Base-by-base conservation (phyloP, 2,113 vertebrate genomes). In the Pardalotus punctatus region DNA sequence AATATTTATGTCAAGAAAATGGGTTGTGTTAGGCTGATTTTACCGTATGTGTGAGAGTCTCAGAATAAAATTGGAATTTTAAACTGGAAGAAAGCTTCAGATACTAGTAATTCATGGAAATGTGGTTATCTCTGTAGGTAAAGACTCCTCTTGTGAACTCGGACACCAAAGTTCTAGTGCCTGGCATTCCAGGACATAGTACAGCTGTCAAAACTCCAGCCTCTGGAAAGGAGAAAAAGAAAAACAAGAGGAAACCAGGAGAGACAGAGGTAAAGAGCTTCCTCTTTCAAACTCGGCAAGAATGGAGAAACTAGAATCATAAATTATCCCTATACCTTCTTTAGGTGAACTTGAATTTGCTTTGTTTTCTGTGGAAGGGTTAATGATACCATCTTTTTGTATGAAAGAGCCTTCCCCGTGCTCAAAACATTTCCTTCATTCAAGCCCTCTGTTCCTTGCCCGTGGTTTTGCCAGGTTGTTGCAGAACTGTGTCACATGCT, bases 121-220 rank as follows among this genome's bases (percentile, higher is more conserved):
- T 66, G 29, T 72, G 80, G 17, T 61, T 81, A 4, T 94, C 54
- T 92, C 31, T 79, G 28, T 60, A 99, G 99, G 98, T 99, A 62
- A 99, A 99, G 97, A 99, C 98, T 0, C 99, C 99, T 14, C 35
- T 99, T 65, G 97, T 99, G 77, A 99, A 98, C 70, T 89, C 97
- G 3, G 98, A 99, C 81, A 98, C 98, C 93, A 99, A 98, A 98
- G 98, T 99, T 61, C 91, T 99, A 91, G 98, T 98, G 33, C 99
- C 99, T n/a, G 99, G 99, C n/a, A 97, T 99, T 88, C 99, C 99
- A 58, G 99, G 99, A 43, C 99, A 99, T 84, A 98, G 98, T 66
- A 98, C 99, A 29, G 96, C 98, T 17, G 62, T 98, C 35, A 98
- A 98, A 93, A 94, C 97, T 69, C 80, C 88, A 38, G 65, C 96